Conservation (phyloP, 2,888 invertebrate genomes). For the Sericinus montela region DNA sequence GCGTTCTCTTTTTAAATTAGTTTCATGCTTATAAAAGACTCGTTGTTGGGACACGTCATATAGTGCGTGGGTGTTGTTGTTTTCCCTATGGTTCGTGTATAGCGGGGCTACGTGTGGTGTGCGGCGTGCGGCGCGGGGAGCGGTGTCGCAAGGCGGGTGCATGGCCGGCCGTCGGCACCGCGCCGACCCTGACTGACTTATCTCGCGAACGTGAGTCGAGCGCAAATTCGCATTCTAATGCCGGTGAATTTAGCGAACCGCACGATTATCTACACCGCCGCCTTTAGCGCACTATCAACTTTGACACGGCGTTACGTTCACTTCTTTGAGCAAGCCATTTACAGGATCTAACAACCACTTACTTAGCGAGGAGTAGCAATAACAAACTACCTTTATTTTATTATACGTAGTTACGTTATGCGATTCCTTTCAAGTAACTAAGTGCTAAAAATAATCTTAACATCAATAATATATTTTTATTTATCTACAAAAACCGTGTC, state of each 20-base stretch:
- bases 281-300: slow-evolving; percentile 9
- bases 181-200: slow-evolving; percentile 78
- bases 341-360: neutral
- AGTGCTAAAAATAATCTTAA: no score
- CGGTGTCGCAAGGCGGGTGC: slow-evolving; percentile 69
- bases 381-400: no score
- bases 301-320: slow-evolving; percentile 4
- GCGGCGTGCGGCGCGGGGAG: slow-evolving; percentile 27
- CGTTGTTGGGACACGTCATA: slow-evolving; percentile 22
- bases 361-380: neutral
- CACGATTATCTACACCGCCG: slow-evolving; percentile 40
- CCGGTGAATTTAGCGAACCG: slow-evolving; percentile 64
- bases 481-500: neutral
- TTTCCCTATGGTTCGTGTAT: slow-evolving; percentile 28
- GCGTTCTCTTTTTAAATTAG: slow-evolving; percentile 14
- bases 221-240: slow-evolving; percentile 75
- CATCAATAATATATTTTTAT: no score
- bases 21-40: slow-evolving; percentile 23
- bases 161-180: slow-evolving; percentile 78
- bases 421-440: no score
- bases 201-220: slow-evolving; percentile 73
- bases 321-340: neutral
- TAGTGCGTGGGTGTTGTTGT: slow-evolving; percentile 30
- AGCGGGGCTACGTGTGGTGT: slow-evolving; percentile 19
- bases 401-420: no score